Evolutionary conservation across 2,888 invertebrate genomes (phyloP), one percentile per base, ranked within the genome.

Genomic region (Entomobrya proxima): DNA sequence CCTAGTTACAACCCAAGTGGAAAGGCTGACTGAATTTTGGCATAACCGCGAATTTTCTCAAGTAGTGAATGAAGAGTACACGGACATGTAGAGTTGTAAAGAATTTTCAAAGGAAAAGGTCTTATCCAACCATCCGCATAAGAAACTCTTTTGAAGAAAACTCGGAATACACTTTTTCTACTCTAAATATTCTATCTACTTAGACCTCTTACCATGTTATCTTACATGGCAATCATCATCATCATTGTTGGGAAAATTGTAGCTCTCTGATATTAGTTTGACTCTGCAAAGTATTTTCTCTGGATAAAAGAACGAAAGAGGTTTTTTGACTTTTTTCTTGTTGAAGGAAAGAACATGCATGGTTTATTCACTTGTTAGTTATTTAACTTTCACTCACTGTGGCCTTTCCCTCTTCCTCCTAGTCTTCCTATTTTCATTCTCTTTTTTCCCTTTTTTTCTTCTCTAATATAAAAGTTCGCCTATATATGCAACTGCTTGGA

Each of bases 301-400:
- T 35, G 18, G 1, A 35, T 37, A 64, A 79, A 18, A 79, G 67
- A 44, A 44, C 47, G 67, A 35, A 47, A 77, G 37, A 40, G 74
- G 47, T 47, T 76, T 55, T 55, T 15, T 13, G 32, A 72, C 47
- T 67, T 67, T 72, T 9, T 27, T 24, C 47, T 64, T 6, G 64
- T 9, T n/a, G n/a, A 13, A 64, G 32, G n/a, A 18, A 37, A 37
- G n/a, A 61, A 32, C 55, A 61, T 32, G 64, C 35, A 64, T 37
- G 32, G n/a, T 52, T 55, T 37, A 58, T 37, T 52, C 52, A 37
- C 50, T 64, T 64, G n/a, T 55, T 55, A 52, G 76, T 76, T 76
- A 76, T 76, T 76, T 76, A 76, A 76, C 76, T 76, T 76, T 76
- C 58, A 55, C 55, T 76, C 76, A 76, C 55, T 76, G 9, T 44